Evolutionary conservation across 2,113 vertebrate genomes (phyloP).

Genomic region (Alligator mississippiensis): DNA sequence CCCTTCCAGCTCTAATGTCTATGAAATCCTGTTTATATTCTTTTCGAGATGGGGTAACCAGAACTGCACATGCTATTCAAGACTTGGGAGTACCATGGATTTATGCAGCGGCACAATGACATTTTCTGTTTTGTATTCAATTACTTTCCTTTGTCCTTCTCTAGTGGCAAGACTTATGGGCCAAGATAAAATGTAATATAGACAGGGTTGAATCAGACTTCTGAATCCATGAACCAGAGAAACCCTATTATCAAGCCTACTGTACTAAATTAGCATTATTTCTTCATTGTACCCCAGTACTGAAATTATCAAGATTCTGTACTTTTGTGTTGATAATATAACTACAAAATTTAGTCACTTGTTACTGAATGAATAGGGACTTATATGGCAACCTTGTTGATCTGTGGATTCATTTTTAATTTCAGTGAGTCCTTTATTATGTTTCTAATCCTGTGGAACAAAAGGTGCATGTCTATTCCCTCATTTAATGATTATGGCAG

Average conservation of each 20-base stretch:
- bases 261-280: background rate
- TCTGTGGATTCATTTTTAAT: background rate
- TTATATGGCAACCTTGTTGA: background rate
- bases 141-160: no score
- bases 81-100: no score
- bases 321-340: background rate
- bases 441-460: background rate
- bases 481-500: background rate
- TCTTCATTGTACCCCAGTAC: background rate
- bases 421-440: fast-evolving
- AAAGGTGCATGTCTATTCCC: background rate
- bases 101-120: no score
- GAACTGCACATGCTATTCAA: no score
- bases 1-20: no score
- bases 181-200: no score
- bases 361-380: background rate
- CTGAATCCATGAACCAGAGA: background rate
- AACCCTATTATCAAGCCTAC: fast-evolving
- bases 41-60: no score
- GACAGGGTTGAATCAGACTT: background rate
- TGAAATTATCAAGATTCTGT: background rate
- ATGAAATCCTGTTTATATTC: no score
- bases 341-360: fast-evolving
- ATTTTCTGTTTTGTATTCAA: no score
- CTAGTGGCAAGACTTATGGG: no score